Evolutionary conservation across 64 coral and sea anemone genomes (phyloP), one percentile per base, ranked within the genome.

Genomic region (Montipora capricornis): DNA sequence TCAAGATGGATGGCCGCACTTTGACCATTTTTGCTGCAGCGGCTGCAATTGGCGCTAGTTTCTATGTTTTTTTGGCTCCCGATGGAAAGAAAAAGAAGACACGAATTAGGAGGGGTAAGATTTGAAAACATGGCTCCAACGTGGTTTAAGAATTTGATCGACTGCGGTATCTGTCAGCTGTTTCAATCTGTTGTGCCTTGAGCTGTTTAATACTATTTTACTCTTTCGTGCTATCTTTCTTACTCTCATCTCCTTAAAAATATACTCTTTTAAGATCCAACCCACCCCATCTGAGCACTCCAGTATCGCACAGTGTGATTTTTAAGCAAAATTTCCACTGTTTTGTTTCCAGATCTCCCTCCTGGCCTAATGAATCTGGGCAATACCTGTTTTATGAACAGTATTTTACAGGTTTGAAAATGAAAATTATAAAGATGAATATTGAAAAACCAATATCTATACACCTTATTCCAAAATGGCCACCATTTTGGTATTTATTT

Each of bases 381-480:
- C 1, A 99, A 99, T 46, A 99, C 97, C 10, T 99, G 97, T 46
- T 99, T 96, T 78, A 94, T 99, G 89, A 99, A 99, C 60, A 90
- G 92, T 51, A 87, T 99, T 62, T 88, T 99, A 17, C 97, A 99
- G 97, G 97, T 99, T 66, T 93, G 75, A 46, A 76, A 15, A 45
- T 76, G 2, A 45, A 44, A 14, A 57, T 57, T 76, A 45, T 47
- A 4, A 2, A 45, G 0, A 76, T 45, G 0, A 78, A 49, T 19
- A 13, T 50, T 47, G 19, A 20, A 44, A 5, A 13, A 5, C 53
- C 16, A 16, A 29, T 16, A 55, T n/a, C 9, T 62, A 44, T 6
- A 68, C 1, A 16, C 60, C 3, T 14, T 14, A 12, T 12, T 4
- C 3, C 9, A 8, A 64, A 12, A 64, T 64, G 60, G 4, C 16